phyloP scores from a whole-genome alignment of 2,113 vertebrate genomes.

The Solenodon paradoxus region DNA sequence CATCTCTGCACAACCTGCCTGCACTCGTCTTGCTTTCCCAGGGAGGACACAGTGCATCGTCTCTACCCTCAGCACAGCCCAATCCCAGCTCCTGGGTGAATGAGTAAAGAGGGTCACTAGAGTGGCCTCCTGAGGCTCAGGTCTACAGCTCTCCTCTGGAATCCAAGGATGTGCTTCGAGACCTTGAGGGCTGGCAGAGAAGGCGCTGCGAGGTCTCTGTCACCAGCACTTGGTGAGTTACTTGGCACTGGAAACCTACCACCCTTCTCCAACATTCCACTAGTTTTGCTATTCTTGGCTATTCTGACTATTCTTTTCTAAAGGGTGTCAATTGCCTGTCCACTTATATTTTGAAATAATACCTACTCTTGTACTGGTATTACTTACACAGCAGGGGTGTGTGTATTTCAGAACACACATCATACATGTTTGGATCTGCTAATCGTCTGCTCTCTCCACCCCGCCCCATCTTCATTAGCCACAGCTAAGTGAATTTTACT shows the following conservation, averaged over 20 bases:
- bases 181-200: not conserved
- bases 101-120: constrained; percentile 36
- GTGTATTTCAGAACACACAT: not conserved
- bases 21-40: not conserved
- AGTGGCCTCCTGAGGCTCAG: not conserved
- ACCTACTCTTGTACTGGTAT: not conserved
- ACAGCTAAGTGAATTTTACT: not conserved
- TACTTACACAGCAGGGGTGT: not conserved
- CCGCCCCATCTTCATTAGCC: not conserved
- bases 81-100: not conserved
- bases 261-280: not conserved
- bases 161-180: not conserved
- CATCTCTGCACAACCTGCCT: not conserved
- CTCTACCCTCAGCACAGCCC: not conserved
- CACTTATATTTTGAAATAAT: not conserved
- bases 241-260: not conserved
- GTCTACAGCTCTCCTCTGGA: not conserved
- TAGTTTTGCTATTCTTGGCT: not conserved
- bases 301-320: not conserved
- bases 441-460: too few relatives aligned
- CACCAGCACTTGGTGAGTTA: not conserved
- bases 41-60: not conserved
- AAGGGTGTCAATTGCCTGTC: not conserved
- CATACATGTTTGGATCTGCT: not conserved
- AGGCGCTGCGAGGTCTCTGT: not conserved